Base-by-base conservation (phyloP, 2,888 invertebrate genomes). In the Diabrotica balteata region DNA sequence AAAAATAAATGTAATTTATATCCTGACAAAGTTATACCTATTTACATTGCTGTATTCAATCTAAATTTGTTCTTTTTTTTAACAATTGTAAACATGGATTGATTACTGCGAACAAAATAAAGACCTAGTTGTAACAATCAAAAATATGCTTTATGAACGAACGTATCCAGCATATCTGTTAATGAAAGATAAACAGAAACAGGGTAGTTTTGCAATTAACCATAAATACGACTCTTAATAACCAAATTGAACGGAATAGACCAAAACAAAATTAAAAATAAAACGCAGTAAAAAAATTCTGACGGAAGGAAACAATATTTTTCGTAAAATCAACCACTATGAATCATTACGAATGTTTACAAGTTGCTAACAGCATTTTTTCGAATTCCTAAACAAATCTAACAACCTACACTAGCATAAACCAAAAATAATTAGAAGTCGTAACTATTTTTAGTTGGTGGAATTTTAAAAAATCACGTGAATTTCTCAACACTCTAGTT, bases 361-460 rank as follows among this genome's bases (percentile, higher is more conserved):
- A 59, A 59, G 17, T 32, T 17, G 49, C 42, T 47, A 50, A 59
- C 49, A 49, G 22, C 32, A 50, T 59, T 59, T 59, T 59, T 59
- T 50, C 17, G 8, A 59, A 59, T 59, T 47, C 47, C 59, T 10
- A 59, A 59, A 42, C 59, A 50, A 50, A 50, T 49, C 50, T 8
- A 11, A 50, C 43, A 42, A 44, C 59, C 59, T 50, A 59, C 59
- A 43, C 59, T n/a, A n/a, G n/a, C 50, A 50, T 59, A 59, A 59
- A 59, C 44, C 43, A 44, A 57, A 57, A 57, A 45, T 57, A 57
- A 44, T 57, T 45, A 58, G 7, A n/a, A 32, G n/a, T 64, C 45
- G 59, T 57, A 63, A 68, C 61, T 70, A 70, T 70, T 61, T 65
- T 68, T 68, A 70, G 68, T 52, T 59, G 54, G 43, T 22, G 61